Base-by-base conservation (phyloP, 2,888 invertebrate genomes). In the Danaus chrysippus region DNA sequence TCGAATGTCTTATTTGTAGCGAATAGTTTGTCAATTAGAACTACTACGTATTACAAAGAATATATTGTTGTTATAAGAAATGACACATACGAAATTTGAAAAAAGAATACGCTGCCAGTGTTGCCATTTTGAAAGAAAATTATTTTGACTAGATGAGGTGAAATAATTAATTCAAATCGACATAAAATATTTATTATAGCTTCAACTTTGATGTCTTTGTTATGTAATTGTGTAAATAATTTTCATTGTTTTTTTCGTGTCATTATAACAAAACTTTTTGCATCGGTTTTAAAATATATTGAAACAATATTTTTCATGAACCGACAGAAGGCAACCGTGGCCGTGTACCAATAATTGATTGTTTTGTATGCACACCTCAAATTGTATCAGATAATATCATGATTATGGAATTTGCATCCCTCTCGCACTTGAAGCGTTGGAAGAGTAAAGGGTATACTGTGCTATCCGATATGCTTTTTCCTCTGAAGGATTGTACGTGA, bases 401-500 rank as follows among this genome's bases (percentile, higher is more conserved):
- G 76, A 81, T 85, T 84, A 86, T 83, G 19, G 78, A 77, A 76
- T 78, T 69, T 77, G 70, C 75, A 58, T 90, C 89, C 74, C 79
- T 46, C 71, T 87, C 76, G 55, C 64, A 56, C 78, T 42, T 63
- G 43, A 44, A 55, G n/a, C 73, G 68, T 70, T 69, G 73, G 84
- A 77, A 76, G 81, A 78, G 84, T 83, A 69, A 72, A 78, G 67
- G 68, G 68, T 71, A 72, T 70, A 70, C 76, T 77, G 76, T 84
- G 88, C 83, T 89, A 91, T 86, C 78, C 79, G 90, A 91, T 91
- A 89, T 84, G 83, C 82, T 78, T 90, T 91, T 91, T 91, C 90
- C 90, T 91, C 81, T 79, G 82, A 86, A 89, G 88, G 85, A 87
- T 88, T 83, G 86, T 86, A 89, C 89, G 90, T 91, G 90, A 90